Base-by-base conservation (phyloP, 2,888 invertebrate species). In the Catotricha subobsoleta region DNA sequence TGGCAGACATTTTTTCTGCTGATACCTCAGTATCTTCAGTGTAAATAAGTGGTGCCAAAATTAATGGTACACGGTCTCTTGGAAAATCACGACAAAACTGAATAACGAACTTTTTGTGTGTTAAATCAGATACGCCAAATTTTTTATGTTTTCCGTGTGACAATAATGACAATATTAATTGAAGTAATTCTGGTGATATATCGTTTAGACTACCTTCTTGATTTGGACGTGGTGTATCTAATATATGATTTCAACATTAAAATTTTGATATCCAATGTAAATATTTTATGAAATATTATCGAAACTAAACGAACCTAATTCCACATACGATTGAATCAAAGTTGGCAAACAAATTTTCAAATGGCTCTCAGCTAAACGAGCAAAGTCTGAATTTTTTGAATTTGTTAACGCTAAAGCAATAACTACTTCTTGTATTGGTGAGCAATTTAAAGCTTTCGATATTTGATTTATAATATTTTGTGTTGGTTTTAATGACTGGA, bases 341-440 rank as follows among this genome's bases (percentile, higher is more conserved):
- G 82, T 80, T 44, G 90, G 81, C 48, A 94, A 69, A 58, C 81
- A 79, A 59, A 75, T 75, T 57, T 79, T 78, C 44, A 91, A 68
- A 62, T 86, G 84, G 53, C 79, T 76, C 50, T 75, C 69, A 21
- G 91, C 82, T 54, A 77, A 68, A 49, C 67, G 68, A 46, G 75
- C 71, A 44, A 83, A 71, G 53, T 91, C 90, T 37, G 72, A 57
- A 60, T 79, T 80, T 34, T 76, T 71, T 15, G 90, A 88, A 56
- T 84, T 76, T 50, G 80, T 74, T 48, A 92, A 67, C 46, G 86
- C 81, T 54, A 94, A 69, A 44, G 86, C 84, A 64, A 92, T 79
- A 39, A 84, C 80, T 55, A 91, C 83, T 71, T 94, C 92, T 66
- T 91, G 87, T 36, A 90, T 80, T 52, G 83, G 75, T 46, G 80